Percentiles rank a stretch among this genome's conserved stretches.
These are phyloP conservation scores for Gallinago jamesoni DNA, from an alignment of 2,113 vertebrate species.

Conservation along the genomic window DNA sequence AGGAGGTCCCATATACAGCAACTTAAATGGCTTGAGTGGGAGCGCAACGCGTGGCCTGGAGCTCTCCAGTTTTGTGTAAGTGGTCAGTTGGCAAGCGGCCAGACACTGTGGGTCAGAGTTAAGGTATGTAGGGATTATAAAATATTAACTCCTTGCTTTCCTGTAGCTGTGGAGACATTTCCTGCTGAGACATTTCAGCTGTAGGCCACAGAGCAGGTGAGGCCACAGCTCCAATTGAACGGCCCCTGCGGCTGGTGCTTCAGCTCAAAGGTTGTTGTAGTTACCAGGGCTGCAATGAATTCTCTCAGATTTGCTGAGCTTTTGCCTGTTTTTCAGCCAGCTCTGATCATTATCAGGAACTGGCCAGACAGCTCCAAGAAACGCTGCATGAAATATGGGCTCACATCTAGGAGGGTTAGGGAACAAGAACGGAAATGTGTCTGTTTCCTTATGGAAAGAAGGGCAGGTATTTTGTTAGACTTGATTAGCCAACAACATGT, in stretches of 20 bases:
- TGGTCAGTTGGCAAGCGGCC: neutral
- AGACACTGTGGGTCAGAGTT: neutral
- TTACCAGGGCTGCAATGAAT: neutral
- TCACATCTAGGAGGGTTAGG: neutral
- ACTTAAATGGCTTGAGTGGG: neutral
- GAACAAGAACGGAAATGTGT: neutral
- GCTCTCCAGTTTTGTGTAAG: neutral
- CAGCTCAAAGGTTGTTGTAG: neutral
- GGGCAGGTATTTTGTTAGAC: neutral
- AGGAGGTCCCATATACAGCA: neutral
- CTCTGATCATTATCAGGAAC: neutral
- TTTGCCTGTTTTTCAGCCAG: neutral
- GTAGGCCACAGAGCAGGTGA: fast-evolving
- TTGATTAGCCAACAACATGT: neutral
- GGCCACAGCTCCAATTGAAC: neutral
- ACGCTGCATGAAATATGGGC: neutral
- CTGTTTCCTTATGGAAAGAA: neutral
- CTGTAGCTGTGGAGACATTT: neutral
- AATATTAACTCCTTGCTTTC: neutral
- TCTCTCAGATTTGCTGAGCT: neutral
- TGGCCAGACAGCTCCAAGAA: neutral
- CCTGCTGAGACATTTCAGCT: neutral
- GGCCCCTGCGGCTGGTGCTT: neutral
- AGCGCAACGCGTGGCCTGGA: neutral
- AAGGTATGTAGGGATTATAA: neutral